Evolutionary conservation across 2,113 vertebrate species (phyloP).

Genomic region (Poeciliopsis prolifica): DNA sequence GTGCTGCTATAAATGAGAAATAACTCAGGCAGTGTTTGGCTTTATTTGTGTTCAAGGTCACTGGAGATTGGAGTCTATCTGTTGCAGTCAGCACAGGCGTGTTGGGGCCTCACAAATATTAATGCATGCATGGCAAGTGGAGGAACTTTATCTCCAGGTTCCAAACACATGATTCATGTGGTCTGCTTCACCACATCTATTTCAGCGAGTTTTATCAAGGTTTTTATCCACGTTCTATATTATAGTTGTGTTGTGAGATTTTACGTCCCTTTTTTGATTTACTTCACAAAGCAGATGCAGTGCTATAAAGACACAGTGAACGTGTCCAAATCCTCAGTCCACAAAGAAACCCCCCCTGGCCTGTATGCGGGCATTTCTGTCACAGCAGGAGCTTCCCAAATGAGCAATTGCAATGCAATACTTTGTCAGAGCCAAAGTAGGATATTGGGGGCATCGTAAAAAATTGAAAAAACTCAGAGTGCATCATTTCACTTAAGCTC

Average conservation of each 20-base stretch:
- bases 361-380: background rate
- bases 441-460: too few relatives aligned
- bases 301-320: background rate
- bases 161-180: constrained; percentile 29
- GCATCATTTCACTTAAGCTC: too few relatives aligned
- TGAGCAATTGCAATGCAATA: background rate
- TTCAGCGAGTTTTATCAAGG: background rate
- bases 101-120: too few relatives aligned
- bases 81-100: constrained; percentile 5
- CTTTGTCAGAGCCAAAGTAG: background rate
- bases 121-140: background rate
- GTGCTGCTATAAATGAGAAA: constrained; percentile 50
- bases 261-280: background rate
- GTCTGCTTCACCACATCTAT: background rate
- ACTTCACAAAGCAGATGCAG: background rate
- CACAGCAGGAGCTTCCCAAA: background rate
- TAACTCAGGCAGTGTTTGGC: constrained; percentile 39
- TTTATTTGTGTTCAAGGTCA: constrained; percentile 54
- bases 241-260: background rate
- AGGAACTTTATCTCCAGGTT: constrained; percentile 4
- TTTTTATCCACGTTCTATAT: background rate
- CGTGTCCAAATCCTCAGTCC: background rate
- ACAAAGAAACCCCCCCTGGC: background rate
- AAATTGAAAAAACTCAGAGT: too few relatives aligned
- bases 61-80: constrained; percentile 3